Base-by-base conservation (phyloP, 2,113 vertebrate species). In the Colaptes auratus region DNA sequence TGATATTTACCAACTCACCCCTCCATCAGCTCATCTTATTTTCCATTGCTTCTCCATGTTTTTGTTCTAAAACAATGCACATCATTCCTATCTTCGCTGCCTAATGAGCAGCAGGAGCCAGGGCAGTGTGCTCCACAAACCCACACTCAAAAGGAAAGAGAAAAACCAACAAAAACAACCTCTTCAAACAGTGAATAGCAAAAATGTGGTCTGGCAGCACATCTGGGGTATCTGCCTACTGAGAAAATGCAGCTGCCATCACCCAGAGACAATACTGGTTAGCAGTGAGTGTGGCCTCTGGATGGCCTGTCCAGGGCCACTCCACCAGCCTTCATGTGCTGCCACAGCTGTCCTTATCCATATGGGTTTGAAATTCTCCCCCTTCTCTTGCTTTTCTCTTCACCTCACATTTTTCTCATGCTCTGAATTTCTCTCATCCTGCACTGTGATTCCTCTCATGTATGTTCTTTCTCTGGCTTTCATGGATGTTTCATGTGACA, bases 241-340 rank as follows among this genome's bases (percentile, higher is more conserved):
- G 95, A 96, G 93, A 58, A 95, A 93, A 96, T 82, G 59, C 95
- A 96, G 94, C 94, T 95, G 96, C 76, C 33, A 1, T 86, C 80
- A 90, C 72, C 89, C 84, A 1, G 81, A 87, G 78, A 79, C 80
- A 56, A 3, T 72, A 12, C 58, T 77, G 93, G 24, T 82, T 36
- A 15, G 52, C 15, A 23, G 59, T 31, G 66, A 90, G 65, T 28
- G n/a, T 90, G 92, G 84, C 70, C 82, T 16, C 58, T 69, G 82
- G 56, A 64, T 44, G 56, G 77, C 87, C 74, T 59, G 65, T 88
- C 64, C 87, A 56, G 84, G 46, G 84, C 10, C 67, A 48, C 71
- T 46, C 14, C 0, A 0, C 20, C 1, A 39, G 72, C 83, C 80
- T 39, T 53, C 7, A 0, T 7, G 15, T 52, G 39, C 85, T 73